Evolutionary conservation across 2,797 vertebrate genomes (phyloP).

Genomic region (Helicolenus hilgendorfi): DNA sequence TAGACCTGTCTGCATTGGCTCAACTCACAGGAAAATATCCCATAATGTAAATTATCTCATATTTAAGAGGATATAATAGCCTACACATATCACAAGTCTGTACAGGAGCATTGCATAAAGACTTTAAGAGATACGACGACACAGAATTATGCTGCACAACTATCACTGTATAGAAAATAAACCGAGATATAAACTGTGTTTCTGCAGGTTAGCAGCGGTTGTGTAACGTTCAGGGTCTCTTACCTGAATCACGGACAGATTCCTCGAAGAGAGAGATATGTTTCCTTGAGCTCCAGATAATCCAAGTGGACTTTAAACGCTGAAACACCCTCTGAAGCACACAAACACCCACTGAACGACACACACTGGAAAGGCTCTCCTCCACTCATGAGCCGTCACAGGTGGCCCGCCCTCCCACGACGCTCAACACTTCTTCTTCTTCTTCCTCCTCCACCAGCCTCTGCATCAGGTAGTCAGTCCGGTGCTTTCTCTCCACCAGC

Average conservation of each 20-base stretch:
- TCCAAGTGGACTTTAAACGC: conserved; percentile 74
- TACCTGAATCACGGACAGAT: conserved; percentile 57
- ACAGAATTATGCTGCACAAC: neutral
- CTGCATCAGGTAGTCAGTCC: neutral
- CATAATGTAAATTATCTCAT: neutral
- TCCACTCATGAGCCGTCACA: conserved; percentile 66
- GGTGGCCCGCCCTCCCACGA: conserved; percentile 68
- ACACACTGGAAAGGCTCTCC: conserved; percentile 5
- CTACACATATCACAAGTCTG: neutral
- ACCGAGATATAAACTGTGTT: neutral
- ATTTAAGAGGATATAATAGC: neutral
- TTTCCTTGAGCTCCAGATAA: conserved; percentile 31
- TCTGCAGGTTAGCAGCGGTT: neutral
- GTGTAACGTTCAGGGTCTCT: conserved; percentile 5
- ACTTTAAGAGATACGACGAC: neutral
- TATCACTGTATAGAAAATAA: neutral
- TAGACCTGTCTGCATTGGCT: neutral
- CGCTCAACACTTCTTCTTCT: conserved; percentile 9
- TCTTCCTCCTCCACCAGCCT: neutral
- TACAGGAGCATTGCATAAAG: neutral
- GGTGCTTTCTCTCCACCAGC: neutral
- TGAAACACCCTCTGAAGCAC: neutral
- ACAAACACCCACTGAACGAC: conserved; percentile 23
- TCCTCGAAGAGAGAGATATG: conserved; percentile 9
- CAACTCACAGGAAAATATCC: neutral